These are phyloP conservation scores for Phrynocephalus guinanensis DNA, from an alignment of 2,797 vertebrate genomes.

Conservation along the genomic window DNA sequence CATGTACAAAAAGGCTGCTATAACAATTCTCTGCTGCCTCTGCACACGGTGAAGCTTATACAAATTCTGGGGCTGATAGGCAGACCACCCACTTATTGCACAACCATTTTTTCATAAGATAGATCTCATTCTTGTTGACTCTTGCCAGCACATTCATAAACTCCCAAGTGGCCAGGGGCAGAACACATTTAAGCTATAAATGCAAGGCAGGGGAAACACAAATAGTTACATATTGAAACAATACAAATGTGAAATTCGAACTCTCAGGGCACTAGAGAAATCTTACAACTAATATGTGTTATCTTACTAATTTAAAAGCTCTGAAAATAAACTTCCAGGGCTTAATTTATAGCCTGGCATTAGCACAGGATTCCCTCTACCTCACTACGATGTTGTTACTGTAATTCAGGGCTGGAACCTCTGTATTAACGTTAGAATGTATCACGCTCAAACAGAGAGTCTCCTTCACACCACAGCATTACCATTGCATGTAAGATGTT, in stretches of 20 bases:
- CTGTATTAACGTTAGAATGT: not conserved
- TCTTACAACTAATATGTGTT: not conserved
- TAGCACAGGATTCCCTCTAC: not conserved
- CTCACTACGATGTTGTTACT: not conserved
- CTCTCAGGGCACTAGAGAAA: not conserved
- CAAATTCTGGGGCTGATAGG: not conserved
- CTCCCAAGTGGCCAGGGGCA: rapidly evolving
- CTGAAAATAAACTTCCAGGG: slow-evolving; percentile 7
- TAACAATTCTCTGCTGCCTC: rapidly evolving
- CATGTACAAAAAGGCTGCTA: not conserved
- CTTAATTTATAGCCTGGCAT: not conserved
- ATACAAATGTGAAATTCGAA: slow-evolving; percentile 38
- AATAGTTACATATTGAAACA: slow-evolving; percentile 44
- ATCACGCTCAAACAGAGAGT: not conserved
- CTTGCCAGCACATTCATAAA: not conserved
- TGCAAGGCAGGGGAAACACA: not conserved
- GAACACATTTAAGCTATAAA: slow-evolving; percentile 23
- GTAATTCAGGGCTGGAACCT: not conserved
- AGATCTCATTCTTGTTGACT: not conserved
- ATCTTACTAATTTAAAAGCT: not conserved
- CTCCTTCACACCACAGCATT: not conserved
- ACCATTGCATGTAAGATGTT: not conserved
- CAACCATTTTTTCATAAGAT: slow-evolving; percentile 1
- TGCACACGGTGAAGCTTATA: rapidly evolving
- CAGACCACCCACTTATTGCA: slow-evolving; percentile 48